Conservation (phyloP, 2,888 invertebrate genomes). For the Endotricha flammealis region DNA sequence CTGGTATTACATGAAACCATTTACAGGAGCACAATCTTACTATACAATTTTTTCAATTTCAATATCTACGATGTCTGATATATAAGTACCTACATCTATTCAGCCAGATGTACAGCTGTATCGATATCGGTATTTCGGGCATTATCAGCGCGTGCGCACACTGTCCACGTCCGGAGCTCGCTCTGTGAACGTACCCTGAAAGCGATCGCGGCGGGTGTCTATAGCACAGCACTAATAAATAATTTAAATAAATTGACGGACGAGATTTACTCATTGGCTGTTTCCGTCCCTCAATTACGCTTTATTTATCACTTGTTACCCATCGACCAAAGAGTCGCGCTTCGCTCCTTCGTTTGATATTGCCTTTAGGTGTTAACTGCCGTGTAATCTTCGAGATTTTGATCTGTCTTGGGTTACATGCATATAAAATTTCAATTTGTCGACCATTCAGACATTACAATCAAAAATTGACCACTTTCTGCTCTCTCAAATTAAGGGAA, state of each 20-base stretch:
- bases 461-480: too few species aligned
- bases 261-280: constrained; percentile 78
- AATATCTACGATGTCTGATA: too few species aligned
- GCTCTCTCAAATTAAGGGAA: too few species aligned
- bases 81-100: too few species aligned
- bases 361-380: constrained; percentile 15
- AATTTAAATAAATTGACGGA: constrained; percentile 79
- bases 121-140: constrained; percentile 37
- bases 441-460: too few species aligned
- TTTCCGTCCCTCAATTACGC: constrained; percentile 77
- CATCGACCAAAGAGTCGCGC: constrained; percentile 51
- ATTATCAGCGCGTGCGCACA: constrained; percentile 29
- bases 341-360: constrained; percentile 23
- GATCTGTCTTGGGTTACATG: too few species aligned
- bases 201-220: constrained; percentile 74
- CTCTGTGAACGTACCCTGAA: constrained; percentile 64
- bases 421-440: too few species aligned
- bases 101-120: constrained; percentile 14
- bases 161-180: constrained; percentile 57
- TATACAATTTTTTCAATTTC: too few species aligned
- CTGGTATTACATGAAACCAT: too few species aligned
- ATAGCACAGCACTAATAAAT: constrained; percentile 77
- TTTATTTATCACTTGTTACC: constrained; percentile 77
- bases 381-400: constrained; percentile 3
- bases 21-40: too few species aligned